Conservation (phyloP, 2,113 vertebrate species). For the Laterallus jamaicensis region DNA sequence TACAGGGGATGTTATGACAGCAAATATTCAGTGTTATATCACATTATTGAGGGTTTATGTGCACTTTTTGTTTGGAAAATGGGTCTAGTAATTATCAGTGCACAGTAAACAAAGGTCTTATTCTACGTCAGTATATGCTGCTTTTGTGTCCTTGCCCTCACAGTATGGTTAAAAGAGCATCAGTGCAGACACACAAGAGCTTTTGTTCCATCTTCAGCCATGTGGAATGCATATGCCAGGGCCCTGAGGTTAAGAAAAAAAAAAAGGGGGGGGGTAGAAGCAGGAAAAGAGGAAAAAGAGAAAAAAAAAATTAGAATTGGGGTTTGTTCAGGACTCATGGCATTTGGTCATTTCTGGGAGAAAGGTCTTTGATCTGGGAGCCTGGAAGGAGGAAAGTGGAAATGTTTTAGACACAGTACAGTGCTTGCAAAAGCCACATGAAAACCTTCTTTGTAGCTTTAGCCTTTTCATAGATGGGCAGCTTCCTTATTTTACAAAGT, state of each 20-base stretch:
- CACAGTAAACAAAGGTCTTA: conserved; percentile 40
- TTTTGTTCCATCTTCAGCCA: conserved; percentile 85
- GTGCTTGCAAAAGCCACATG: conserved; percentile 81
- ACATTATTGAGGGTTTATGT: conserved; percentile 15
- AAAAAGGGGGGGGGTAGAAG: accelerated
- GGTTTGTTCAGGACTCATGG: conserved; percentile 77
- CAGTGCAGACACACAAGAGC: conserved; percentile 61
- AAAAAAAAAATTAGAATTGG: conserved; percentile 44
- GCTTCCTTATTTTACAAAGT: conserved; percentile 74
- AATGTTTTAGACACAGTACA: conserved; percentile 75
- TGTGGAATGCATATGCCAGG: conserved; percentile 89
- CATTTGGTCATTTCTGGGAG: conserved; percentile 79
- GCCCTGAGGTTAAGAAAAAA: conserved; percentile 49
- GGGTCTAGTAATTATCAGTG: background rate
- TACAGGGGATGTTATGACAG: background rate
- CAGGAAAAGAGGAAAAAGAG: background rate
- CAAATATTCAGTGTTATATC: background rate
- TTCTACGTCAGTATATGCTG: conserved; percentile 3
- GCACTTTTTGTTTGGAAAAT: conserved; percentile 27
- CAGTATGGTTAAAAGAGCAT: conserved; percentile 52
- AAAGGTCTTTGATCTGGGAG: conserved; percentile 80
- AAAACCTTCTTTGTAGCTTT: conserved; percentile 81
- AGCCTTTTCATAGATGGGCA: conserved; percentile 75
- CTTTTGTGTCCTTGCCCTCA: conserved; percentile 34
- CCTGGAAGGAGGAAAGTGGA: conserved; percentile 75